phyloP scores from a whole-genome alignment of 2,888 invertebrate genomes.

The Clanis bilineata region DNA sequence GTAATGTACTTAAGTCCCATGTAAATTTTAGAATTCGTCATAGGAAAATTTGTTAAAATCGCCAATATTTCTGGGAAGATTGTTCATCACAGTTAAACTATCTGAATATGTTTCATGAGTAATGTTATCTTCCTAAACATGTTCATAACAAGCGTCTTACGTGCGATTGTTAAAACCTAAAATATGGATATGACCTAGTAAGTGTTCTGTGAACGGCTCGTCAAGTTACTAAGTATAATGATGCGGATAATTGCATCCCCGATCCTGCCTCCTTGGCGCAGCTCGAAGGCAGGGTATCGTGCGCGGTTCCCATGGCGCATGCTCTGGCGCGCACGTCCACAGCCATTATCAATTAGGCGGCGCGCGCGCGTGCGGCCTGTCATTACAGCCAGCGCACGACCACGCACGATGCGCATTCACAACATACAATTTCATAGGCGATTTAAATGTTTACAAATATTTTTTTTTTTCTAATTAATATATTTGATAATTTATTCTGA shows the following conservation, averaged over 20 bases:
- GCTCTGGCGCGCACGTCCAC: constrained; percentile 65
- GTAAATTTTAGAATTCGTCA: too few relatives aligned
- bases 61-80: too few relatives aligned
- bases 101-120: too few relatives aligned
- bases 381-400: constrained; percentile 72
- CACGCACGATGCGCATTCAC: constrained; percentile 54
- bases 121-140: neutral
- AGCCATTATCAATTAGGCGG: constrained; percentile 79
- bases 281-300: constrained; percentile 30
- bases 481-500: too few relatives aligned
- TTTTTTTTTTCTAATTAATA: too few relatives aligned
- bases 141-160: neutral
- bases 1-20: too few relatives aligned
- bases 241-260: constrained; percentile 45
- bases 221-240: constrained; percentile 28
- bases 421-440: constrained; percentile 26
- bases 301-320: constrained; percentile 59
- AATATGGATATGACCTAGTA: neutral
- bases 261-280: constrained; percentile 10
- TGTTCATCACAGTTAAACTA: too few relatives aligned
- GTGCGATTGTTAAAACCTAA: neutral
- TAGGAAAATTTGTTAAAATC: too few relatives aligned
- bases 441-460: neutral
- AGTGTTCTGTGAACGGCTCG: constrained; percentile 8
- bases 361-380: constrained; percentile 76